A percentile compares a stretch with the other conserved stretches of the same genome.
Conservation (phyloP, 2,113 vertebrate species). For the Blennius ocellaris region DNA sequence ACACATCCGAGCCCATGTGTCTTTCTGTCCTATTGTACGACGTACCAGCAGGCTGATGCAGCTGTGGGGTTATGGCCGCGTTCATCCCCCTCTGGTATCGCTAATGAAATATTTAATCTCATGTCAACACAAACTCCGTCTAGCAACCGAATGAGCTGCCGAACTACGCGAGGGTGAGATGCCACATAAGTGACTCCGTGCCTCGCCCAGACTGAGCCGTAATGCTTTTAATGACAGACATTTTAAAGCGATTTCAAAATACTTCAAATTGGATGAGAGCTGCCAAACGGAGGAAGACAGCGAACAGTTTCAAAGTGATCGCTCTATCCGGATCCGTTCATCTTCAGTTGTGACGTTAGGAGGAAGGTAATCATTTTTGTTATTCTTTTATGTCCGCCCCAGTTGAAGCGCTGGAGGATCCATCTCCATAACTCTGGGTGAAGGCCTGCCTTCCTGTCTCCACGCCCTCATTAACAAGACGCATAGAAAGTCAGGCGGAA, state of each 20-base stretch:
- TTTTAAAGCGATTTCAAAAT: conserved; percentile 2
- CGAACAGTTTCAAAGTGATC: too few species aligned
- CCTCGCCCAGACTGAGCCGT: not conserved
- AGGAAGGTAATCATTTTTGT: conserved; percentile 29
- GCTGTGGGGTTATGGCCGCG: not conserved
- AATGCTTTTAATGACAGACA: not conserved
- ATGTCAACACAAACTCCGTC: not conserved
- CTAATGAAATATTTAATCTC: conserved; percentile 34
- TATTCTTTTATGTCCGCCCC: conserved; percentile 40
- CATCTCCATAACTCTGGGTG: conserved; percentile 47
- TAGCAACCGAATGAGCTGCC: not conserved
- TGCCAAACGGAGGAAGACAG: too few species aligned
- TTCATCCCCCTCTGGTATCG: conserved; percentile 4
- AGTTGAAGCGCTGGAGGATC: conserved; percentile 24
- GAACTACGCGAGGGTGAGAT: not conserved
- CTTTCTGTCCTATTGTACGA: not conserved
- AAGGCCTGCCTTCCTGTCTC: conserved; percentile 46
- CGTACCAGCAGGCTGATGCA: conserved; percentile 1
- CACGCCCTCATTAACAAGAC: conserved; percentile 59
- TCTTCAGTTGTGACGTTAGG: not conserved
- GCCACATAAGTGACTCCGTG: not conserved
- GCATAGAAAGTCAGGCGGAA: conserved; percentile 28
- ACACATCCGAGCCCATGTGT: not conserved
- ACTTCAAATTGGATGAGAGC: not conserved
- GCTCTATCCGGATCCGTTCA: too few species aligned